Conservation (phyloP, 2,888 invertebrate species). For the Pandemis heparana region DNA sequence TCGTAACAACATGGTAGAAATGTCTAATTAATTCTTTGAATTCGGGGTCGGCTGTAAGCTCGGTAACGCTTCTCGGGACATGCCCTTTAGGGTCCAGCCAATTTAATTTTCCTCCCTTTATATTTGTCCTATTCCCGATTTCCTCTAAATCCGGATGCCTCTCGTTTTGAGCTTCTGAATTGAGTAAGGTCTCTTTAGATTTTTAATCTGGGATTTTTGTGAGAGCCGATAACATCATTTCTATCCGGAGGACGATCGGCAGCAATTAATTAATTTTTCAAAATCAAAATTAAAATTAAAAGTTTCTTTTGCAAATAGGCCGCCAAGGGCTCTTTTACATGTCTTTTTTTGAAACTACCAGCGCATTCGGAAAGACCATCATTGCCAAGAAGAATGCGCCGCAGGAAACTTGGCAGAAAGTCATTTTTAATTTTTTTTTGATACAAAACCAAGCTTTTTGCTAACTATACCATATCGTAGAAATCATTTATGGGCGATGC, state of each 20-base stretch:
- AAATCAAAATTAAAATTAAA: no score
- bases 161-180: neutral
- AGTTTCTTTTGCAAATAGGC: no score
- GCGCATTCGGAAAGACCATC: no score
- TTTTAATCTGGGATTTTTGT: neutral
- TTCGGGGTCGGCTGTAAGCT: conserved; percentile 18
- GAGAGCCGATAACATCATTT: neutral
- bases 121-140: conserved; percentile 30
- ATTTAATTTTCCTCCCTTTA: conserved; percentile 36
- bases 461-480: no score
- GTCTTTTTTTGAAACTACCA: no score
- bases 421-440: no score
- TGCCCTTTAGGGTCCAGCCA: conserved; percentile 25
- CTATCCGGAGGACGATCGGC: neutral
- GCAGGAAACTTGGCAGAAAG: no score
- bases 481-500: no score
- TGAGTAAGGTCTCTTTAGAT: conserved; percentile 11
- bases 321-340: no score
- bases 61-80: neutral
- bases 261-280: no score
- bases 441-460: no score
- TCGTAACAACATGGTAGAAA: conserved; percentile 38
- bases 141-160: conserved; percentile 16
- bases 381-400: no score
- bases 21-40: conserved; percentile 46